phyloP scores from a whole-genome alignment of 2,888 invertebrate species.

The Lepidocyrtinus sp. region DNA sequence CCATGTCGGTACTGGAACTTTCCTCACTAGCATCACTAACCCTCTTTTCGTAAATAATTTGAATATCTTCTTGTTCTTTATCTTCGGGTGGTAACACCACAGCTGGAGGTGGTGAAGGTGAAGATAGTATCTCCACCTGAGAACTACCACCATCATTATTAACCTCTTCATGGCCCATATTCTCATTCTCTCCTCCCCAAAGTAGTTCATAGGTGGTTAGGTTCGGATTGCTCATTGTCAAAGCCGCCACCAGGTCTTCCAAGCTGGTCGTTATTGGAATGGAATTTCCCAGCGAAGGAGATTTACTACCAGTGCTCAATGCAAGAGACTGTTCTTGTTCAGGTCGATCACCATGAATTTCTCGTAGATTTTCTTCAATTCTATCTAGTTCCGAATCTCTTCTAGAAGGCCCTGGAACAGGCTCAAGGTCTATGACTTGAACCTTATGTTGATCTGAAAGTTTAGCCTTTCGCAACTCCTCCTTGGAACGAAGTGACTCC shows the following conservation, averaged over 20 bases:
- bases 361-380: not conserved
- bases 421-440: not conserved
- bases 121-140: too few relatives aligned
- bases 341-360: slow-evolving; percentile 6
- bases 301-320: not conserved
- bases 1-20: too few relatives aligned
- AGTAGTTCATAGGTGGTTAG: slow-evolving; percentile 3
- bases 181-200: slow-evolving; percentile 6
- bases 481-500: not conserved
- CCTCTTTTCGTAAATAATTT: too few relatives aligned
- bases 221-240: not conserved
- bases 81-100: too few relatives aligned
- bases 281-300: slow-evolving; percentile 9
- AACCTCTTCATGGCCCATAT: not conserved
- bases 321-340: too few relatives aligned
- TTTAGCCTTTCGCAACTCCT: not conserved
- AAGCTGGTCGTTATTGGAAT: not conserved
- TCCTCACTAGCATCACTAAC: too few relatives aligned
- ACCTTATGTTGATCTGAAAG: not conserved
- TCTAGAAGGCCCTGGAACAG: not conserved
- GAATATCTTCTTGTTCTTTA: too few relatives aligned
- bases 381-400: not conserved
- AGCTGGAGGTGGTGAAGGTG: not conserved
- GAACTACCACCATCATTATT: not conserved
- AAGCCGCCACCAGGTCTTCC: slow-evolving; percentile 11